A percentile compares a stretch with the other conserved stretches of the same genome.
phyloP scores from a whole-genome alignment of 2,797 vertebrate genomes.

The Pangasius larnaudii region DNA sequence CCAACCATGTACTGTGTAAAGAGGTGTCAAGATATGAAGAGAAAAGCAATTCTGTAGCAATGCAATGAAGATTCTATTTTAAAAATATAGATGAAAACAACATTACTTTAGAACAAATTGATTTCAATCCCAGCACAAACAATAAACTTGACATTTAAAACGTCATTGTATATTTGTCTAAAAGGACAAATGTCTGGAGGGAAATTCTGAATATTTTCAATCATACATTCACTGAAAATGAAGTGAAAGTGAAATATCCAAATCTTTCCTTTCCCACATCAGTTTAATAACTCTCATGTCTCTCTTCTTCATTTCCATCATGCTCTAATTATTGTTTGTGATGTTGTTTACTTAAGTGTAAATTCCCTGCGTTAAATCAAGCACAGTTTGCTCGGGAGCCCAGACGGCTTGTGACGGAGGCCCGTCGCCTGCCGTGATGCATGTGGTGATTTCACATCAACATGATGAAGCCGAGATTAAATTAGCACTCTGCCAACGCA shows the following conservation, averaged over 20 bases:
- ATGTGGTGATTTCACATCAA: constrained; percentile 49
- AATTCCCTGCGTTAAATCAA: constrained; percentile 22
- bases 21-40: not conserved
- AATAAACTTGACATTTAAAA: not conserved
- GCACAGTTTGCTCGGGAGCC: not conserved
- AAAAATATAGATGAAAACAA: not conserved
- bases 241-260: not conserved
- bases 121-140: not conserved
- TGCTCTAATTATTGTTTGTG: constrained; percentile 13
- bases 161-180: not conserved
- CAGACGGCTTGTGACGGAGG: constrained; percentile 31
- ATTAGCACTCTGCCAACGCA: constrained; percentile 51
- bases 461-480: constrained; percentile 45
- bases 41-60: not conserved
- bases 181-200: not conserved
- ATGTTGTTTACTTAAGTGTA: constrained; percentile 24
- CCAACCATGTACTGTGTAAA: not conserved
- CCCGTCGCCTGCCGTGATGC: constrained; percentile 31
- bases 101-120: not conserved
- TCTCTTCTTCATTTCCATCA: not conserved
- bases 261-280: not conserved
- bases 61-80: not conserved
- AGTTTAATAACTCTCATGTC: not conserved
- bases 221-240: not conserved
- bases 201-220: not conserved